These are phyloP conservation scores for Chloroclysta siterata DNA, from an alignment of 2,888 invertebrate species.

Conservation along the genomic window DNA sequence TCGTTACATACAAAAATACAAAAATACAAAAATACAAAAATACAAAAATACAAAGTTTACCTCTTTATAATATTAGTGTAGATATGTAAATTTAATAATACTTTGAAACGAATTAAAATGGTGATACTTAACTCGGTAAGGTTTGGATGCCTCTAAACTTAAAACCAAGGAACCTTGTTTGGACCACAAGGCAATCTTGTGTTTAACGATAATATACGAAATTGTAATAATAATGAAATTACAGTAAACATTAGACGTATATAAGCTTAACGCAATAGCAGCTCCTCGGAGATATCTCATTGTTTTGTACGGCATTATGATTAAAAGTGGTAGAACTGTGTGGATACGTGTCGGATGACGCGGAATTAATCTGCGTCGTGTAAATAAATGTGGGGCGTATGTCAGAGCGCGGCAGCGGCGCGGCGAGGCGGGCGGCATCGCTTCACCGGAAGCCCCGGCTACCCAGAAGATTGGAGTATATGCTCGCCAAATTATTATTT, in stretches of 20 bases:
- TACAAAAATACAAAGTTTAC: no score
- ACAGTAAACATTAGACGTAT: conserved; percentile 27
- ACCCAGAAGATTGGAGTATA: conserved; percentile 60
- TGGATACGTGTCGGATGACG: conserved; percentile 73
- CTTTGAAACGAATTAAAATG: no score
- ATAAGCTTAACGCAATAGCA: conserved; percentile 38
- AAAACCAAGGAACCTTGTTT: no score
- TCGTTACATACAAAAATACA: no score
- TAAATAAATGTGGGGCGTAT: conserved; percentile 77
- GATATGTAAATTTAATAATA: no score
- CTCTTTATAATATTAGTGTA: no score
- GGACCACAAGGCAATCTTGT: no score
- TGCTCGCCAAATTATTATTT: conserved; percentile 63
- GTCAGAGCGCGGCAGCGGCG: conserved; percentile 54
- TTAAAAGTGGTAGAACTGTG: conserved; percentile 58
- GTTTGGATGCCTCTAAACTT: no score
- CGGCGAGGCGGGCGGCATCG: conserved; percentile 49
- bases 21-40: no score
- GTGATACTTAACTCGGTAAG: no score
- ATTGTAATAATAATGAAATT: neutral
- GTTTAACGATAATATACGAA: no score
- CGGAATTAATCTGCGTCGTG: conserved; percentile 76
- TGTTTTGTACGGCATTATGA: conserved; percentile 60
- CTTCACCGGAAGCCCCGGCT: conserved; percentile 51
- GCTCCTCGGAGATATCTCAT: conserved; percentile 24